Evolutionary conservation across 1,140 invertebrate species (phyloP), one percentile per base, ranked within the genome.

Genomic region (Drosophila chauvacae): DNA sequence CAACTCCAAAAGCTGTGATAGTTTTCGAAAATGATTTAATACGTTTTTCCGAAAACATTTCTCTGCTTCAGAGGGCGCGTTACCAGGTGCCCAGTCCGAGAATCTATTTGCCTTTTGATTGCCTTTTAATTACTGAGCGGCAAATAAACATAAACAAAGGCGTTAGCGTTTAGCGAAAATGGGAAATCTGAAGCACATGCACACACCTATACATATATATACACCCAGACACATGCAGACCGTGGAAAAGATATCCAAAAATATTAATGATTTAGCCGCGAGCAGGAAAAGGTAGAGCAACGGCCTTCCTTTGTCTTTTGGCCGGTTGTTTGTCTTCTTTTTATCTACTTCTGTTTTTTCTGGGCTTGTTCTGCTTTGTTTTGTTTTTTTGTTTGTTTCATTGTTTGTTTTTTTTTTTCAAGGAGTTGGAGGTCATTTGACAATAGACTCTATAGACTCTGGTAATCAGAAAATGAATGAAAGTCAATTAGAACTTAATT

Each of bases 71-170:
- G 48, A 13, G 56, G 47, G 33, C 11, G 28, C 28, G 14, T 18
- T 55, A 23, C 39, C 55, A 70, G 77, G 66, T 75, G 63, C 59
- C 48, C 35, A 30, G 50, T 28, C 14, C 48, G 20, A 50, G 44
- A 57, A 73, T 79, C 64, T 84, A 80, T 84, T 84, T 84, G 53
- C 72, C 56, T 76, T 64, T 75, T 65, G 83, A 80, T 87, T 82
- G 82, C 79, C 76, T 87, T 87, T 86, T 86, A 86, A 86, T 86
- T 87, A 77, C 82, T 77, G 77, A 75, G 80, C 80, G 71, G 80
- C 79, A 76, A 87, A 83, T 82, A 86, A 86, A 87, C 71, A 86
- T 86, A 87, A 85, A 87, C 81, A 84, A 80, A 35, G 26, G 44
- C 30, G 65, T 47, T 37, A 55, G 51, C 51, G 51, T 55, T 55